Evolutionary conservation across 2,797 vertebrate genomes (phyloP), one percentile per base, ranked within the genome.

Genomic region (Chromobotia macracanthus): DNA sequence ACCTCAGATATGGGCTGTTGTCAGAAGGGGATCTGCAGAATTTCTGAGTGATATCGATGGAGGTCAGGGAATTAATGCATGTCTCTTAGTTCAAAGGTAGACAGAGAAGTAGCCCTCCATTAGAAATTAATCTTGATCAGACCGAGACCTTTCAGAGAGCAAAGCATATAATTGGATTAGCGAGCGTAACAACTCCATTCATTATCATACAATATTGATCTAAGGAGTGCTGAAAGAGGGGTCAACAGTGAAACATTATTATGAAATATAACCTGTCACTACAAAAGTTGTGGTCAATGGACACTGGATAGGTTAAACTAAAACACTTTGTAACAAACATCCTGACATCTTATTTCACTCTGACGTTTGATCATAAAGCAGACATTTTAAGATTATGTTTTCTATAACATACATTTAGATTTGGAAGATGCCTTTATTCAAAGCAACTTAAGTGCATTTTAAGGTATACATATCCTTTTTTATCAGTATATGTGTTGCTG

Each of bases 101-200:
- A 60, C 84, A 85, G 15, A 85, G 88, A 86, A 44, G 60, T 55
- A 85, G 87, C 83, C 85, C 86, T 82, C 13, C 80, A 41, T 31
- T 81, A 87, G 71, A 91, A 86, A 92, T 93, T 87, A 84, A 91
- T 93, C 93, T 92, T 89, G 87, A 88, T 92, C 91, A 88, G 71
- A 83, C 87, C 73, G 77, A 89, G 89, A 50, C 75, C 28, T 63
- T 82, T 79, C 56, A 74, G 75, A 91, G 90, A 89, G 82, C 75
- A 84, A 80, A 84, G 89, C 91, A 88, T 92, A 91, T 92, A 92
- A 94, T 93, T 77, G 76, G 83, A 84, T 82, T 81, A 87, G 83
- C 68, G 80, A 86, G 88, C 84, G 82, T 91, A 88, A 92, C 91
- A 11, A 84, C 89, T 85, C 91, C 84, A 87, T 86, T 89, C 89